Evolutionary conservation across 1,140 invertebrate species (phyloP).

Genomic region (Drepana arcuata): DNA sequence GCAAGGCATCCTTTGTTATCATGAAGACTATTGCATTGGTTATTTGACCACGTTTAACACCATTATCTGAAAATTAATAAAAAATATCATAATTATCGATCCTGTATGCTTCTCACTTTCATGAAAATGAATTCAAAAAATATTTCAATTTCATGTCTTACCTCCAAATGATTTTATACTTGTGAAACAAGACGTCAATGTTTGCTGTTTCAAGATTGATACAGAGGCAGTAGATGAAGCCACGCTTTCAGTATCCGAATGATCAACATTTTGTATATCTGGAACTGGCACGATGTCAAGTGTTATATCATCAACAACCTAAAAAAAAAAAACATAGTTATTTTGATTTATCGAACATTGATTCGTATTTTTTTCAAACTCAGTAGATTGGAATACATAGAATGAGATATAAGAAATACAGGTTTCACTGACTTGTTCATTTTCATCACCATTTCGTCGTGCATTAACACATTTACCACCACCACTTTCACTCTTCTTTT

Average conservation of each 20-base stretch:
- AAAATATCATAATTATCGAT: constrained; percentile 5
- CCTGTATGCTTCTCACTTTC: constrained; percentile 9
- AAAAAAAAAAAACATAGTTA: constrained; percentile 5
- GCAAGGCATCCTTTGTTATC: constrained; percentile 13
- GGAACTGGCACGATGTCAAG: constrained; percentile 4
- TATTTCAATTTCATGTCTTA: constrained; percentile 13
- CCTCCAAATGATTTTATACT: constrained; percentile 16
- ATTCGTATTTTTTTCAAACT: constrained; percentile 5
- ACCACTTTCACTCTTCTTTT: constrained; percentile 12
- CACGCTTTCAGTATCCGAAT: constrained; percentile 8
- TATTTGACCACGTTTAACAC: constrained; percentile 13
- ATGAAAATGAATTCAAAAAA: too few relatives aligned
- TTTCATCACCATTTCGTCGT: constrained; percentile 14
- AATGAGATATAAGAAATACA: constrained; percentile 12
- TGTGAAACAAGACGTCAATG: constrained; percentile 13
- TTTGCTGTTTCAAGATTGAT: constrained; percentile 17
- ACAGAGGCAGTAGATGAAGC: constrained; percentile 13
- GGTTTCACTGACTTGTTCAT: constrained; percentile 13
- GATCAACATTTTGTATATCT: constrained; percentile 10
- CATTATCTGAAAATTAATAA: constrained; percentile 5
- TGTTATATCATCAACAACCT: constrained; percentile 6
- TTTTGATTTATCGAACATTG: constrained; percentile 8
- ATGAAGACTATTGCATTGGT: constrained; percentile 13
- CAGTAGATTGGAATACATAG: constrained; percentile 9
- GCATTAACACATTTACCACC: constrained; percentile 14